A percentile compares a stretch with the other conserved stretches of the same genome.
phyloP scores from a whole-genome alignment of 2,888 invertebrate species.

The Gisinianus flammeolus region DNA sequence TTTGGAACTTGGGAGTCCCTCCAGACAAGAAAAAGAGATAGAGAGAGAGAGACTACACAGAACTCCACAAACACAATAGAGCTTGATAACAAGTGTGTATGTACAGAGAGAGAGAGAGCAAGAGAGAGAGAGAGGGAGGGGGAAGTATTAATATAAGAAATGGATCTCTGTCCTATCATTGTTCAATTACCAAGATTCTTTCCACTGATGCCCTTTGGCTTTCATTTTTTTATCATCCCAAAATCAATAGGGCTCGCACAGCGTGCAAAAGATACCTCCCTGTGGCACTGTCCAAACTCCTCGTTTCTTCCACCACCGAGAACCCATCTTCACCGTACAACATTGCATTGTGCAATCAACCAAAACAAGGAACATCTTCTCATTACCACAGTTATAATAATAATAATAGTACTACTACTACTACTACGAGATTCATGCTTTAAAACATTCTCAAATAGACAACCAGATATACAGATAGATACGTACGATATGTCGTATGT shows the following conservation, averaged over 20 bases:
- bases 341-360: not conserved
- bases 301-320: not conserved
- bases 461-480: no score
- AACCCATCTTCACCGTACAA: not conserved
- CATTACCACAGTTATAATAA: not conserved
- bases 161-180: conserved; percentile 24
- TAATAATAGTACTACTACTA: not conserved
- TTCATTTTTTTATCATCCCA: conserved; percentile 56
- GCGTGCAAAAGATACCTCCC: conserved; percentile 46
- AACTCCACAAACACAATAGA: not conserved
- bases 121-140: not conserved
- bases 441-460: no score
- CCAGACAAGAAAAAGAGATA: no score
- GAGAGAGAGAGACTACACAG: not conserved
- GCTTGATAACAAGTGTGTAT: not conserved
- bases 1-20: no score
- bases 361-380: not conserved
- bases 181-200: conserved; percentile 57
- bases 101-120: not conserved
- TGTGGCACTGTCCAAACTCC: conserved; percentile 9
- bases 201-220: conserved; percentile 57
- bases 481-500: no score
- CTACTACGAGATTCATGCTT: no score
- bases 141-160: conserved; percentile 15
- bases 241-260: conserved; percentile 57